Evolutionary conservation across 2,888 invertebrate species (phyloP).

Genomic region (Melanostoma mellinum): DNA sequence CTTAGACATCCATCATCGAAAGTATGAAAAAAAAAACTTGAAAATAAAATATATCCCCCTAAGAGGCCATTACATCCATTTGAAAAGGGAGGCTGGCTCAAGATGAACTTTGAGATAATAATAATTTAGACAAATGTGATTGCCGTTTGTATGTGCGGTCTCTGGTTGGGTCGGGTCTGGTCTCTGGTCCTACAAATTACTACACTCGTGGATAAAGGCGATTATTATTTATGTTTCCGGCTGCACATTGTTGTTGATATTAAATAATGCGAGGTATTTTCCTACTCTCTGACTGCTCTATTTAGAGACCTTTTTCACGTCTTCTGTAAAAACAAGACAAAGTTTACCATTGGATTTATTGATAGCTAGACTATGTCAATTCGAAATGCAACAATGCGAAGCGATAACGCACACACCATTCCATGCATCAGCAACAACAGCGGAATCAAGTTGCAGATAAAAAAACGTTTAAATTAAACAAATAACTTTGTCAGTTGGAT

Average conservation of each 20-base stretch:
- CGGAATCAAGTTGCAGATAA: slow-evolving; percentile 36
- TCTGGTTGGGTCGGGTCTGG: slow-evolving; percentile 4
- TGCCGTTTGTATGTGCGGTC: slow-evolving; percentile 19
- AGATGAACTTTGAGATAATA: slow-evolving; percentile 71
- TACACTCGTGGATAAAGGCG: slow-evolving; percentile 50
- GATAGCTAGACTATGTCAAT: slow-evolving; percentile 46
- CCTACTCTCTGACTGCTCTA: slow-evolving; percentile 22
- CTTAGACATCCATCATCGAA: slow-evolving; percentile 66
- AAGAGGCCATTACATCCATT: slow-evolving; percentile 58
- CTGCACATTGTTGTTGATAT: slow-evolving; percentile 55
- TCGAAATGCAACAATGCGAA: slow-evolving; percentile 37
- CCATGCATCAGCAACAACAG: slow-evolving; percentile 1
- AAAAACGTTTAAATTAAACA: slow-evolving; percentile 47
- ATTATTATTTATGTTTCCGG: slow-evolving; percentile 70
- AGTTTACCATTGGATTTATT: slow-evolving; percentile 56
- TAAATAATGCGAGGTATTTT: slow-evolving; percentile 54
- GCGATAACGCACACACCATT: slow-evolving; percentile 12
- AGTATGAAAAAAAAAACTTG: slow-evolving; percentile 19
- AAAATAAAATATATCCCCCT: slow-evolving; percentile 19
- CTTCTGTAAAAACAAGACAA: neutral
- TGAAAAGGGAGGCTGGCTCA: slow-evolving; percentile 50
- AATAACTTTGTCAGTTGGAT: slow-evolving; percentile 22
- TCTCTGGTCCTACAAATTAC: slow-evolving; percentile 53
- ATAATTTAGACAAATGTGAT: slow-evolving; percentile 72
- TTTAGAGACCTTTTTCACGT: slow-evolving; percentile 17